Evolutionary conservation across 2,888 invertebrate genomes (phyloP), one percentile per base, ranked within the genome.

Genomic region (Mimas tiliae): DNA sequence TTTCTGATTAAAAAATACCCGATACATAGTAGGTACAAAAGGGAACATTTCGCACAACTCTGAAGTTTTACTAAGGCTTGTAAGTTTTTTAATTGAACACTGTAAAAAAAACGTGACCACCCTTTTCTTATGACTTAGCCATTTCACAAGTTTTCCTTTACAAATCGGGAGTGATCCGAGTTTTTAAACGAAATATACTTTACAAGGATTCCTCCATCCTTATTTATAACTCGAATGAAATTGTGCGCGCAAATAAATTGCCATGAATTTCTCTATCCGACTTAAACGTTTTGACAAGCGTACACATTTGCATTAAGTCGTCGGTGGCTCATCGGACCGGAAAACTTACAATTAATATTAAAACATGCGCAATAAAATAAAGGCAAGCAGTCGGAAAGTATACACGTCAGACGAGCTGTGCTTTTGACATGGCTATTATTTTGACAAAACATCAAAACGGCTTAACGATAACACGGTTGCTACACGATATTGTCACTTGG

Each of bases 261-360:
- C 78, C 77, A 79, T 81, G 79, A 81, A 80, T 82, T 79, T 80
- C 73, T 74, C 78, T 70, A 75, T 74, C 66, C 75, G 67, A 72
- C 69, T 75, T 82, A 84, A 85, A 83, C 83, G 86, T 84, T 88
- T 83, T 86, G 89, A 89, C 89, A 86, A 72, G 82, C 83, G 79
- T 77, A 74, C 75, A 81, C 79, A 87, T 88, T 87, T 86, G 80
- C 85, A 85, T 88, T 80, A 83, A 79, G 78, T 81, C 79, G 80
- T 83, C 81, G 79, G 70, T 71, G 65, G 80, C 71, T 77, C 85
- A 83, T 75, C 85, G 82, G 81, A 72, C 75, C 81, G 81, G 89
- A 90, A 90, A 90, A 91, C 90, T 90, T 88, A 90, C 89, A 90
- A 91, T 91, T 90, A 91, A 90, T 91, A 90, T 91, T 91, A 89